Base-by-base conservation (phyloP, 2,888 invertebrate species). In the Dasysyrphus tricinctus region DNA sequence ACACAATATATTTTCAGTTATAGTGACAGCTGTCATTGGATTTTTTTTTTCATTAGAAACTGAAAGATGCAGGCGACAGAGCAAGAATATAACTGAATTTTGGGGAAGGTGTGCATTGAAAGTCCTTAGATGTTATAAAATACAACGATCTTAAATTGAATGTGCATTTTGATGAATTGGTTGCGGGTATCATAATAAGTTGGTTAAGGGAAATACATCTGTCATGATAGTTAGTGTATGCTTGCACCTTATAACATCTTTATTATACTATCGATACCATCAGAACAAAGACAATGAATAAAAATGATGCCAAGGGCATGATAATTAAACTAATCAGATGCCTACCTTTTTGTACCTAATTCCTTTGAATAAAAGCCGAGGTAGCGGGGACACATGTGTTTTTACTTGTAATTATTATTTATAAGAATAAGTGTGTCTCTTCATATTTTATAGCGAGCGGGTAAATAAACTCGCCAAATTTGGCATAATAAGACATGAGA, bases 21-120 rank as follows among this genome's bases (percentile, higher is more conserved):
- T 69, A 39, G 39, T 69, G 69, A 69, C 69, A 69, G 69, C 69
- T 69, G 69, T 69, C 69, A 69, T 11, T 32, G 47, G 47, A 59
- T 37, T 39, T 37, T 19, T 37, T 19, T 8, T 5, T 5, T 37
- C 34, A 34, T 54, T 19, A 7, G 2, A 8, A 39, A 49, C 16
- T 19, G 16, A 69, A 51, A n/a, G n/a, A 54, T 54, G 54, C 69
- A 54, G 67, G 67, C 69, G 0, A 3, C 14, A 54, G 54, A 0
- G 6, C 24, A 3, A n/a, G 0, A n/a, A 12, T 6, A 51, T 29
- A 69, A 49, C 12, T 29, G n/a, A 6, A n/a, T 69, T 49, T 54
- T 49, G 7, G 12, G 9, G 63, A 44, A 63, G 44, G 44, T 63
- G 44, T 63, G n/a, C 44, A 61, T 39, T 61, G 29, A 47, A 65